These are phyloP conservation scores for Bombyx huttoni DNA, from an alignment of 2,888 invertebrate genomes.

Conservation along the genomic window DNA sequence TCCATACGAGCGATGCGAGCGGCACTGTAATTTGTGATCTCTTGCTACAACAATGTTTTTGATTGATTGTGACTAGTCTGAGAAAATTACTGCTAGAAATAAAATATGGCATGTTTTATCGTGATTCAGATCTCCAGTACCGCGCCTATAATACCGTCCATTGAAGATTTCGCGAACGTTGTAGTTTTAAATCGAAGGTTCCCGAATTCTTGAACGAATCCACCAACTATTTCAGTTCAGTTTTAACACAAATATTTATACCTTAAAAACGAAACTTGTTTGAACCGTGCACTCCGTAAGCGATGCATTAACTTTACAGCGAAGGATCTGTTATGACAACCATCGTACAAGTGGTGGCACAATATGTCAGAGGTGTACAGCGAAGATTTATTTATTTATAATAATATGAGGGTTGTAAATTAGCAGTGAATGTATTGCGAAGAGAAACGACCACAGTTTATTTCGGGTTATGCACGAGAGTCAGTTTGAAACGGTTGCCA, in stretches of 20 bases:
- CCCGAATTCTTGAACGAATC: too few relatives aligned
- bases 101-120: neutral
- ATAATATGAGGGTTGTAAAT: slow-evolving; percentile 66
- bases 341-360: slow-evolving; percentile 49
- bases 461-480: slow-evolving; percentile 58
- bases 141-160: too few relatives aligned
- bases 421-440: slow-evolving; percentile 66
- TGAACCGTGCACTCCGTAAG: slow-evolving; percentile 1
- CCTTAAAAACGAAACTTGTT: neutral
- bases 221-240: too few relatives aligned
- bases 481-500: slow-evolving; percentile 17
- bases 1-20: slow-evolving; percentile 29
- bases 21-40: slow-evolving; percentile 45
- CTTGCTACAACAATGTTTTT: slow-evolving; percentile 20
- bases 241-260: neutral
- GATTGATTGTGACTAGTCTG: slow-evolving; percentile 11
- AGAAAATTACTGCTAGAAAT: slow-evolving; percentile 1
- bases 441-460: slow-evolving; percentile 59
- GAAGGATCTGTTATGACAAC: slow-evolving; percentile 65
- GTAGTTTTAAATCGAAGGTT: too few relatives aligned
- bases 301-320: slow-evolving; percentile 39
- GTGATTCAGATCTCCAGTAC: neutral
- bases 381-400: slow-evolving; percentile 68
- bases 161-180: too few relatives aligned
- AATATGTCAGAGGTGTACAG: slow-evolving; percentile 54